A percentile compares a stretch with the other conserved stretches of the same genome.
Conservation (phyloP, 1,140 invertebrate species). For the Brachystomella parvula region DNA sequence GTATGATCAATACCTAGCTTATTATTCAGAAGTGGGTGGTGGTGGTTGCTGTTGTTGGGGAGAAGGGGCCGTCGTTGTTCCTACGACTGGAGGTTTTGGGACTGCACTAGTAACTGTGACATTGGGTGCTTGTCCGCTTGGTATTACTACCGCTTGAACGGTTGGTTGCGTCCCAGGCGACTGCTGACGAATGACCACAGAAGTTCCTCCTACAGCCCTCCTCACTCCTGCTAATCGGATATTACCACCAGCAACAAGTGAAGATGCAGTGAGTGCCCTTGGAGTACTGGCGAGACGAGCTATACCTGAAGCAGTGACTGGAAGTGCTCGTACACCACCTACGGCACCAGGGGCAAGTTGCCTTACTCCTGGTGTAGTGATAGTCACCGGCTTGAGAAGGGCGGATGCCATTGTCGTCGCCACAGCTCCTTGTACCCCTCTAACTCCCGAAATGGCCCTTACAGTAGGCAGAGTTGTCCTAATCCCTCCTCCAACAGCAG, state of each 20-base stretch:
- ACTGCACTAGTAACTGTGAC: no score
- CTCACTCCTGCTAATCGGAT: not conserved
- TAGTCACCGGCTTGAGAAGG: conserved; percentile 23
- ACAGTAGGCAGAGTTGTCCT: conserved; percentile 14
- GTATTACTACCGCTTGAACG: not conserved
- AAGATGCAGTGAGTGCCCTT: not conserved
- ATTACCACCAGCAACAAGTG: conserved; percentile 11
- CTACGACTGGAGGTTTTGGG: no score
- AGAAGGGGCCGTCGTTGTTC: no score
- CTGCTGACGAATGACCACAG: not conserved
- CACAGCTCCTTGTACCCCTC: not conserved
- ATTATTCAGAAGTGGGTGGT: no score
- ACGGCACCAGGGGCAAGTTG: not conserved
- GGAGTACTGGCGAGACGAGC: not conserved
- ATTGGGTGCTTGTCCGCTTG: no score
- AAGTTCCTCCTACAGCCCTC: not conserved
- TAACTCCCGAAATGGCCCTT: conserved; percentile 1
- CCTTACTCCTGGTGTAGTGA: conserved; percentile 21
- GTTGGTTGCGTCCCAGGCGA: not conserved
- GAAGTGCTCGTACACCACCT: not conserved
- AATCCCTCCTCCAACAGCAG: not conserved
- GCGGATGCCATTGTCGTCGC: conserved; percentile 16
- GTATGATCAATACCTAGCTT: no score
- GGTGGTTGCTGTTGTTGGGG: no score
- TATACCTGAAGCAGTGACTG: not conserved